Conservation (phyloP, 2,113 vertebrate species). For the Proterorhinus semilunaris region DNA sequence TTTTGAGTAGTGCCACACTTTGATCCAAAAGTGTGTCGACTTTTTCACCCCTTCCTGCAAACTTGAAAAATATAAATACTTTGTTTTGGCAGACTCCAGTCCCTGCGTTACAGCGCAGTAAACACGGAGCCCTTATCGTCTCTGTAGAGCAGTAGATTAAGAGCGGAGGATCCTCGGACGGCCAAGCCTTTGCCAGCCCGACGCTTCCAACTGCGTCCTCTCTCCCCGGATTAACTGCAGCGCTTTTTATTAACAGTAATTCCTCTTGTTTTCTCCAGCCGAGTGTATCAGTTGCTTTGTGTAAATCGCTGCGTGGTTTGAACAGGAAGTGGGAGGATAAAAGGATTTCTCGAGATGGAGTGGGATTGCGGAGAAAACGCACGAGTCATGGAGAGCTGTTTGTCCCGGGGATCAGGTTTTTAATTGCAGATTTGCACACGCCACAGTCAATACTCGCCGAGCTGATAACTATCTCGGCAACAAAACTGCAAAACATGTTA, state of each 20-base stretch:
- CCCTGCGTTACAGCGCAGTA: slow-evolving; percentile 2
- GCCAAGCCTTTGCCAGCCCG: slow-evolving; percentile 17
- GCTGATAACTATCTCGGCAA: slow-evolving; percentile 6
- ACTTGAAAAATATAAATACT: slow-evolving; percentile 15
- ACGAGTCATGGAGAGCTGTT: slow-evolving; percentile 26
- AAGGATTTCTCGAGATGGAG: slow-evolving; percentile 46
- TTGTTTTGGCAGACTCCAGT: slow-evolving; percentile 1
- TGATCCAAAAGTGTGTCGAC: background rate
- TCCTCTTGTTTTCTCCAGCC: slow-evolving; percentile 59
- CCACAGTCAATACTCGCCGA: slow-evolving; percentile 13
- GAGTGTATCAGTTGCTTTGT: slow-evolving; percentile 60
- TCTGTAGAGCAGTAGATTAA: slow-evolving; percentile 51
- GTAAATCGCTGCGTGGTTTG: slow-evolving; percentile 49
- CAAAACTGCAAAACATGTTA: background rate
- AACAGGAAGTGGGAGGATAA: slow-evolving; percentile 47
- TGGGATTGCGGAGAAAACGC: slow-evolving; percentile 22
- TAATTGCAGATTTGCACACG: slow-evolving; percentile 46
- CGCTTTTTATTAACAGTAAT: slow-evolving; percentile 44
- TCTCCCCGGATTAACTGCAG: slow-evolving; percentile 42
- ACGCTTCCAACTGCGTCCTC: slow-evolving; percentile 38
- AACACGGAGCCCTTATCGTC: slow-evolving; percentile 13
- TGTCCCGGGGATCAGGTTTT: slow-evolving; percentile 47
- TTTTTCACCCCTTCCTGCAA: background rate
- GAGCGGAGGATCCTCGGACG: slow-evolving; percentile 20
- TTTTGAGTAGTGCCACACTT: background rate